Base-by-base conservation (phyloP, 2,888 invertebrate species). In the Hedychridium roseum region DNA sequence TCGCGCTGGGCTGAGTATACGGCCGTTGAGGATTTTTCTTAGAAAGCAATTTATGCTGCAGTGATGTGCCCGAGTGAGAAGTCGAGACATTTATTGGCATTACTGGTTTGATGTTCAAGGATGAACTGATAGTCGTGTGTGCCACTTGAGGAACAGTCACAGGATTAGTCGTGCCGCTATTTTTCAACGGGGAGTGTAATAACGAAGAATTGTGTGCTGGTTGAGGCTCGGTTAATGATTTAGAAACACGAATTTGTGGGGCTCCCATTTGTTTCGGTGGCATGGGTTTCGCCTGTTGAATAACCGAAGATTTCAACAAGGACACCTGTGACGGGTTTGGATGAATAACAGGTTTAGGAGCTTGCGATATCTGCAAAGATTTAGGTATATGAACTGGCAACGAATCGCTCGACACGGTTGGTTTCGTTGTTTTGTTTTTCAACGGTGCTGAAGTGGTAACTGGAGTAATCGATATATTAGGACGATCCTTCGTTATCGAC, bases 401-500 rank as follows among this genome's bases (percentile, higher is more conserved):
- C 3, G 60, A 28, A 6, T 69, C 67, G 4, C 18, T 48, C 12
- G 58, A 64, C 0, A 61, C n/a, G 17, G 40, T 54, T 14, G 37
- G 50, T 17, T 60, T 57, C 0, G 23, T 12, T 4, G 43, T 37
- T 43, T 73, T 74, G 2, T 43, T 51, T 35, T 72, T 74, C 7
- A 57, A 50, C 1, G 52, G 44, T n/a, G 40, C 41, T 32, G 54
- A 32, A 34, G 61, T 50, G 27, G 50, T 60, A 1, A 74, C 72
- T 1, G 78, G 77, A 1, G 77, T 77, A 46, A 77, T 82, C 0
- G 83, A 82, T 51, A 83, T 79, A 48, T 76, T 81, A 0, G 83
- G 82, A 12, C 81, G 75, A 23, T 83, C 82, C 52, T 80, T 81
- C 6, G 78, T 68, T 11, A 67, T 54, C 3, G 73, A 64, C 65